Base-by-base conservation (phyloP, 2,113 vertebrate species). In the Echinops telfairi region DNA sequence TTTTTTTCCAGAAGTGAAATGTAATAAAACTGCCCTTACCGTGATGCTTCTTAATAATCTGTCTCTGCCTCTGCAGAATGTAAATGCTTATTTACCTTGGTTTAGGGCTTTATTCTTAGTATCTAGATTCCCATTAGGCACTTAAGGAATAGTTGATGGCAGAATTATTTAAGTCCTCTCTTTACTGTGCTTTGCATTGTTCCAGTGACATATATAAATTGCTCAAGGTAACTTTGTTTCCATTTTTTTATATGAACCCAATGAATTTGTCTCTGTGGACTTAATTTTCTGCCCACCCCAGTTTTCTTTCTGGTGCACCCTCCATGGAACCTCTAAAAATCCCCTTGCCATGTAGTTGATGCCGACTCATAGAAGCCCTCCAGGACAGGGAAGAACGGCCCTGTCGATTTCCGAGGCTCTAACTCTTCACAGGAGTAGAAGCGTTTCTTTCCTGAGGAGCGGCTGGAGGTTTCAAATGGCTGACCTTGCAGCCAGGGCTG, bases 41-140 rank as follows among this genome's bases (percentile, higher is more conserved):
- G 19, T 62, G 22, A 62, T 90, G 10, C 22, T 36, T 73, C 62
- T 89, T 73, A 76, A 57, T 81, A 33, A 62, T 83, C 22, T 70
- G 29, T 40, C 57, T 33, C 22, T n/a, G 17, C 29, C 7, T 82
- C 62, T 47, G 3, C 22, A 71, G 22, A 38, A 0, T 43, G 5
- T 38, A 84, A 89, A 38, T 36, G 53, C 2, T 57, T 47, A 11
- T 60, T 85, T 80, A 79, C 78, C 60, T 86, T 82, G 25, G 64
- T 66, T 76, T 38, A 73, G 62, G 31, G 10, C 12, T 91, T 94
- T 94, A 19, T 91, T 17, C 43, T 83, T 88, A 76, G 17, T 71
- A 84, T 91, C n/a, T 77, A 73, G 33, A 93, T 88, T 66, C 62
- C 68, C 83, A 71, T 62, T 70, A 88, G 64, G n/a, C 71, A 83